These are phyloP conservation scores for Micropterix aruncella DNA, from an alignment of 2,888 invertebrate species.

Conservation along the genomic window DNA sequence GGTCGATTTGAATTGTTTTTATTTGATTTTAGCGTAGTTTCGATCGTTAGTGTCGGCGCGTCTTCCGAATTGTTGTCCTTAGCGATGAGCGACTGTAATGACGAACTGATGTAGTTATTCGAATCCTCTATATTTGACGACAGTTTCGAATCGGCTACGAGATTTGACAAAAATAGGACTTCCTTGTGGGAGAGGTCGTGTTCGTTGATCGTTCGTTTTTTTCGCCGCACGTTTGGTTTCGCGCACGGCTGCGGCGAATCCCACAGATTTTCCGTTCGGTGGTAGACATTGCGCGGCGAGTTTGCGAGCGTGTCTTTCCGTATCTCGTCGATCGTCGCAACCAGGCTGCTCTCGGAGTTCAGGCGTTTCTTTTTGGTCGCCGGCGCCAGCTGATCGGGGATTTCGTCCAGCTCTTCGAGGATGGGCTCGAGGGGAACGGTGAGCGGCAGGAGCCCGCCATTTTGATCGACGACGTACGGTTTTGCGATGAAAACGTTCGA, in stretches of 20 bases:
- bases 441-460: constrained; percentile 35
- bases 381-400: constrained; percentile 26
- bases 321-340: constrained; percentile 50
- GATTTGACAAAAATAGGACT: constrained; percentile 31
- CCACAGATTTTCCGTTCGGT: constrained; percentile 37
- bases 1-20: constrained; percentile 30
- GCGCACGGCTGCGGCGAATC: constrained; percentile 24
- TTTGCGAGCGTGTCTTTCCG: constrained; percentile 39
- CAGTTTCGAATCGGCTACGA: constrained; percentile 28
- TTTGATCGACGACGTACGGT: constrained; percentile 37
- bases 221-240: constrained; percentile 1
- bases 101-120: constrained; percentile 26
- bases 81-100: constrained; percentile 31
- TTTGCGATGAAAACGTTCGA: constrained; percentile 35
- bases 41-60: constrained; percentile 15
- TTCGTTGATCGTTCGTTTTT: constrained; percentile 7
- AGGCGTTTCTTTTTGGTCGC: constrained; percentile 25
- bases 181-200: constrained; percentile 29
- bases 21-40: constrained; percentile 27
- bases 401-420: constrained; percentile 41
- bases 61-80: constrained; percentile 21
- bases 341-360: constrained; percentile 42
- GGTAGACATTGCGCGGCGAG: constrained; percentile 41
- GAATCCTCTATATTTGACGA: constrained; percentile 23
- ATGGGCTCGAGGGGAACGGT: constrained; percentile 33